Percentiles rank a stretch among this genome's conserved stretches.
Conservation (phyloP, 1,140 invertebrate genomes). For the Zaprionus camerounensis region DNA sequence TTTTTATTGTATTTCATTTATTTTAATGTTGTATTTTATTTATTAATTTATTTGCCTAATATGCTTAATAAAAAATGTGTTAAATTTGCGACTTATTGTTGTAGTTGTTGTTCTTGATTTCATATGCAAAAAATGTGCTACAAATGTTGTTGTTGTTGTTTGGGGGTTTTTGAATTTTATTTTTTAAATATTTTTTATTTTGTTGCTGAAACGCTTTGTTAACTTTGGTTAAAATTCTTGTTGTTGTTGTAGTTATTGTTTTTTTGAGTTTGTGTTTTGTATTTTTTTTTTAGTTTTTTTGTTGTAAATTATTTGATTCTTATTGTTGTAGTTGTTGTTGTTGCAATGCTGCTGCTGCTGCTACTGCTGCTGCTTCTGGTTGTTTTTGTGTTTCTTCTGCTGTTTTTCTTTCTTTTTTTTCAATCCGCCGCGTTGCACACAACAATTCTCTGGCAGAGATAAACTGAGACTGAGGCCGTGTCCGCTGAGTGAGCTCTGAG, state of each 20-base stretch:
- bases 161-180: constrained; percentile 29
- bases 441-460: constrained; percentile 82
- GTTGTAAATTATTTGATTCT: constrained; percentile 57
- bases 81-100: constrained; percentile 42
- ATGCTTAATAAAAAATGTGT: constrained; percentile 24
- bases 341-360: constrained; percentile 8
- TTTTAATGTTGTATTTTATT: background rate
- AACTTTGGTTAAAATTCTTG: constrained; percentile 76
- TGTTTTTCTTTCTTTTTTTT: constrained; percentile 36
- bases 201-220: constrained; percentile 80
- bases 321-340: constrained; percentile 29
- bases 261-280: constrained; percentile 8
- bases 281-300: background rate
- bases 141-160: constrained; percentile 49
- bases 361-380: constrained; percentile 10
- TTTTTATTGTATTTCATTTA: background rate
- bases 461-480: constrained; percentile 73
- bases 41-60: constrained; percentile 7
- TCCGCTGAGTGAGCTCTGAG: constrained; percentile 7
- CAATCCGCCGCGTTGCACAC: constrained; percentile 77
- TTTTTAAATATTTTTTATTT: constrained; percentile 26
- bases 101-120: constrained; percentile 25
- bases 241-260: constrained; percentile 49
- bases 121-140: constrained; percentile 52
- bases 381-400: constrained; percentile 20